Evolutionary conservation across 1,140 invertebrate species (phyloP).

Genomic region (Leguminivora glycinivorella): DNA sequence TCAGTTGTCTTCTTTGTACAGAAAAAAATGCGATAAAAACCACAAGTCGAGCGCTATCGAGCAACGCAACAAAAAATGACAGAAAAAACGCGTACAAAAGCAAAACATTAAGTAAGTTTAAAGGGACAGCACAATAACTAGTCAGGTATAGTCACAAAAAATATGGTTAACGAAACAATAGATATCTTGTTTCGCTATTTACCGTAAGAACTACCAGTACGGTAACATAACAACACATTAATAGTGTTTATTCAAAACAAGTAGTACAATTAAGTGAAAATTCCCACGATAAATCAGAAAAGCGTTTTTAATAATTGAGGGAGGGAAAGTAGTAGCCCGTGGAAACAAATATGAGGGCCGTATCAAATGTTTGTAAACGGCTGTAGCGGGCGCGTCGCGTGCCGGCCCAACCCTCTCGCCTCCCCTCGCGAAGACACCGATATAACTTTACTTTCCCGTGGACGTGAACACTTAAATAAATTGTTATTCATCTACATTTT

Average conservation of each 20-base stretch:
- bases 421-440: slow-evolving; percentile 29
- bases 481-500: slow-evolving; percentile 9
- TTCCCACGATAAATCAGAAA: slow-evolving; percentile 25
- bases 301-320: slow-evolving; percentile 45
- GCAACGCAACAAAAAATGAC: not conserved
- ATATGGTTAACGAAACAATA: slow-evolving; percentile 18
- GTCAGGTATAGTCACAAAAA: slow-evolving; percentile 12
- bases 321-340: slow-evolving; percentile 44
- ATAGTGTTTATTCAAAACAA: slow-evolving; percentile 20
- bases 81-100: slow-evolving; percentile 15
- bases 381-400: slow-evolving; percentile 54
- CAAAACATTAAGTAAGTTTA: slow-evolving; percentile 16
- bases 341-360: slow-evolving; percentile 54
- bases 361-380: slow-evolving; percentile 71
- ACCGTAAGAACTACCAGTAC: not conserved
- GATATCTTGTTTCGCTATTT: slow-evolving; percentile 6
- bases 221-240: not conserved
- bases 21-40: slow-evolving; percentile 5
- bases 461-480: slow-evolving; percentile 18
- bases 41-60: slow-evolving; percentile 17
- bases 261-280: slow-evolving; percentile 13
- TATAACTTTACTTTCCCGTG: not conserved
- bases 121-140: slow-evolving; percentile 24
- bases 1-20: not conserved
- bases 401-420: slow-evolving; percentile 44